phyloP scores from a whole-genome alignment of 2,113 vertebrate species.

The Dunckerocampus dactyliophorus region DNA sequence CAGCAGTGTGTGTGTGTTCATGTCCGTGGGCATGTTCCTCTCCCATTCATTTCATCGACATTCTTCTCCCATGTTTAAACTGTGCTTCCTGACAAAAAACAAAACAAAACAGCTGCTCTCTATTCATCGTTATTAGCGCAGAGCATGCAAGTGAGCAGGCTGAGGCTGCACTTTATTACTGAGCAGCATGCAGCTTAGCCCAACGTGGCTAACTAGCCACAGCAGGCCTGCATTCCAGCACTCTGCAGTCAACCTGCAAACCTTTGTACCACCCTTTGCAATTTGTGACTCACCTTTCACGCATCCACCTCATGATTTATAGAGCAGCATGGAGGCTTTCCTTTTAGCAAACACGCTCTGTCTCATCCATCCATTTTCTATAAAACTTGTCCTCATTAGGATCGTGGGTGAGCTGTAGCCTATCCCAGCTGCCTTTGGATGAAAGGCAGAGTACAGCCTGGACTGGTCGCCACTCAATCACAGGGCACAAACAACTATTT shows the following conservation, averaged over 20 bases:
- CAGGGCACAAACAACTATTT: too few species aligned
- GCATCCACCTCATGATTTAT: background rate
- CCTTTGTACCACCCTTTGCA: slow-evolving; percentile 21
- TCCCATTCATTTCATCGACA: slow-evolving; percentile 47
- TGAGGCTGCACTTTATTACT: slow-evolving; percentile 24
- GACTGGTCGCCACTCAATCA: too few species aligned
- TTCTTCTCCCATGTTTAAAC: slow-evolving; percentile 53
- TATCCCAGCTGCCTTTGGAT: too few species aligned
- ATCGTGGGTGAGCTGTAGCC: too few species aligned
- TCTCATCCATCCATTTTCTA: too few species aligned
- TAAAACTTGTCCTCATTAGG: too few species aligned
- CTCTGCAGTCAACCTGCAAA: slow-evolving; percentile 42
- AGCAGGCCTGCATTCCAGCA: slow-evolving; percentile 63
- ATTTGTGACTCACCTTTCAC: slow-evolving; percentile 30
- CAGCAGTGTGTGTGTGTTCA: background rate
- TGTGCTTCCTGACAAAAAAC: slow-evolving; percentile 13
- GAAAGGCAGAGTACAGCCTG: too few species aligned
- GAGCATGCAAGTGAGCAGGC: slow-evolving; percentile 37
- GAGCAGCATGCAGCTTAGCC: slow-evolving; percentile 47
- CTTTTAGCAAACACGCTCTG: background rate
- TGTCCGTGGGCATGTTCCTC: slow-evolving; percentile 50
- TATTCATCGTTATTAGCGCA: slow-evolving; percentile 59
- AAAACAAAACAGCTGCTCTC: slow-evolving; percentile 56
- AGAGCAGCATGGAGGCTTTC: background rate
- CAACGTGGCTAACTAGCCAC: slow-evolving; percentile 57